Evolutionary conservation across 2,888 invertebrate species (phyloP).

Genomic region (Proisotoma minuta): DNA sequence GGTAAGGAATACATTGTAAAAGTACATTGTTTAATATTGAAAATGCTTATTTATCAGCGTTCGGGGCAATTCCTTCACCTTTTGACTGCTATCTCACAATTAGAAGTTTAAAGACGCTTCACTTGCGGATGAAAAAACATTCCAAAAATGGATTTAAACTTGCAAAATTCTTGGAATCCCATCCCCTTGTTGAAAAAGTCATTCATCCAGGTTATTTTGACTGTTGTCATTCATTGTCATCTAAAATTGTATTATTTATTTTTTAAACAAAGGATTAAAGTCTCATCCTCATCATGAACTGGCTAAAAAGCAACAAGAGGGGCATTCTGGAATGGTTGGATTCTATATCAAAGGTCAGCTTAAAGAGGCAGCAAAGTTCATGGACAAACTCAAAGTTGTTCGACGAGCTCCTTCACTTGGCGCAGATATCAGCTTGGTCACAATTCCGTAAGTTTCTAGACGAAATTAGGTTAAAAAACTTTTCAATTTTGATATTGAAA

Average conservation of each 20-base stretch:
- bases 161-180: constrained; percentile 73
- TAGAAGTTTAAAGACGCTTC: constrained; percentile 86
- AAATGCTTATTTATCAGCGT: constrained; percentile 61
- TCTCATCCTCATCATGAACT: constrained; percentile 80
- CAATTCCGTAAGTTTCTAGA: constrained; percentile 13
- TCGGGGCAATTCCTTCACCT: constrained; percentile 90
- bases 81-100: constrained; percentile 93
- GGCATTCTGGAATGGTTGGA: constrained; percentile 86
- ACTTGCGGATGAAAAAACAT: constrained; percentile 85
- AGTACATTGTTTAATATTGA: background rate
- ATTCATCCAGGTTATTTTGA: constrained; percentile 67
- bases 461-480: background rate
- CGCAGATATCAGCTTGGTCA: constrained; percentile 18
- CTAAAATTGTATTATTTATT: background rate
- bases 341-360: constrained; percentile 77
- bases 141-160: constrained; percentile 70
- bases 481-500: background rate
- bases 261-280: constrained; percentile 59
- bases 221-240: background rate
- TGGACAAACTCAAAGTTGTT: constrained; percentile 70
- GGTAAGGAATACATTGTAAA: too few species aligned
- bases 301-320: constrained; percentile 71
- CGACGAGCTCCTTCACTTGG: constrained; percentile 47
- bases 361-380: constrained; percentile 67
- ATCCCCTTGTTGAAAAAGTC: constrained; percentile 73